A percentile compares a stretch with the other conserved stretches of the same genome.
Conservation (phyloP, 2,888 invertebrate genomes). For the Heliothis peltigera region DNA sequence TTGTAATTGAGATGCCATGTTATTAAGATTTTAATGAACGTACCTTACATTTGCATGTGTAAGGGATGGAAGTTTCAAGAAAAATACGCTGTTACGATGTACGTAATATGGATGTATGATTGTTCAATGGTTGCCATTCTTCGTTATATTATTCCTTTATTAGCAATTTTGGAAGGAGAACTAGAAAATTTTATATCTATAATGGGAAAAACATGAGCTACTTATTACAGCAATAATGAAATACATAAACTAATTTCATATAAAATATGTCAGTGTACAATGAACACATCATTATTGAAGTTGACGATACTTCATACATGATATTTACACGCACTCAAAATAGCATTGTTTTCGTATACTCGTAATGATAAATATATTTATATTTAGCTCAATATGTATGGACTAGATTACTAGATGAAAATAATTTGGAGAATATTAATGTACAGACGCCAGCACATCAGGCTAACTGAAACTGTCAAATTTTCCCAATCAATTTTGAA, state of each 20-base stretch:
- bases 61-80: conserved; percentile 13
- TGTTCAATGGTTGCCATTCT: background rate
- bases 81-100: background rate
- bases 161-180: no score
- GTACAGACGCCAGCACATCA: no score
- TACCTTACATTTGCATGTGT: conserved; percentile 31
- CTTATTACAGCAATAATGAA: background rate
- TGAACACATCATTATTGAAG: conserved; percentile 1
- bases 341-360: background rate
- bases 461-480: no score
- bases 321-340: background rate
- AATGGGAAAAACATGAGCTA: no score
- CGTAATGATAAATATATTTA: conserved; percentile 5
- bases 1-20: conserved; percentile 66
- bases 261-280: background rate
- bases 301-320: background rate
- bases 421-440: conserved; percentile 32
- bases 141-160: no score
- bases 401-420: conserved; percentile 6
- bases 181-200: no score
- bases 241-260: background rate
- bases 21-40: conserved; percentile 70
- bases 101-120: background rate
- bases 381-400: conserved; percentile 17
- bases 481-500: no score